These are phyloP conservation scores for Galeopterus variegatus DNA, from an alignment of 2,113 vertebrate genomes.

Conservation along the genomic window DNA sequence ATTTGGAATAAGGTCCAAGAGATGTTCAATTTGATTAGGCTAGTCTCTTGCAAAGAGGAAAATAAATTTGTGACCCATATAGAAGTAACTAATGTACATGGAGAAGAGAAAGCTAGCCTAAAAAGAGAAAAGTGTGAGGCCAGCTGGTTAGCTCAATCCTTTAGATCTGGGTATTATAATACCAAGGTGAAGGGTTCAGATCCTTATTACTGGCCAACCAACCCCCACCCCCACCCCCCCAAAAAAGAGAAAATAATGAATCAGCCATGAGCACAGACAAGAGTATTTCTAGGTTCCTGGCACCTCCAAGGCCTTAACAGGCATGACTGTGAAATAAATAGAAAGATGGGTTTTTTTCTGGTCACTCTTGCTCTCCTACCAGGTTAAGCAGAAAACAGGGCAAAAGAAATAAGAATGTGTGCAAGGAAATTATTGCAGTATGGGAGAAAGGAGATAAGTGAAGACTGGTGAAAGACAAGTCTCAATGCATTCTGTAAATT, in stretches of 20 bases:
- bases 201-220: too few species aligned
- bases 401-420: neutral
- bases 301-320: neutral
- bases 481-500: neutral
- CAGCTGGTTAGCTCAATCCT: too few species aligned
- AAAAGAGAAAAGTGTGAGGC: conserved; percentile 2
- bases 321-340: neutral
- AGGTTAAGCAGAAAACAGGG: conserved; percentile 25
- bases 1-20: conserved; percentile 28
- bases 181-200: too few species aligned
- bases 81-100: conserved; percentile 4
- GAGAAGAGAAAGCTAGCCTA: neutral
- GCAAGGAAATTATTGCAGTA: neutral
- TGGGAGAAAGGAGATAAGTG: neutral
- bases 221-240: too few species aligned
- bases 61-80: conserved; percentile 1
- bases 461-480: neutral
- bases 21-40: conserved; percentile 21
- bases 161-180: too few species aligned
- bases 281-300: conserved; percentile 7
- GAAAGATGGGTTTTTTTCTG: neutral
- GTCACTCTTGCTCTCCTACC: neutral
- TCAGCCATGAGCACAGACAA: neutral
- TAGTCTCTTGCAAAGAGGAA: conserved; percentile 39
- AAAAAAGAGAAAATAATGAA: conserved; percentile 39